These are phyloP conservation scores for Teleogryllus oceanicus DNA, from an alignment of 2,888 invertebrate species.

Conservation along the genomic window DNA sequence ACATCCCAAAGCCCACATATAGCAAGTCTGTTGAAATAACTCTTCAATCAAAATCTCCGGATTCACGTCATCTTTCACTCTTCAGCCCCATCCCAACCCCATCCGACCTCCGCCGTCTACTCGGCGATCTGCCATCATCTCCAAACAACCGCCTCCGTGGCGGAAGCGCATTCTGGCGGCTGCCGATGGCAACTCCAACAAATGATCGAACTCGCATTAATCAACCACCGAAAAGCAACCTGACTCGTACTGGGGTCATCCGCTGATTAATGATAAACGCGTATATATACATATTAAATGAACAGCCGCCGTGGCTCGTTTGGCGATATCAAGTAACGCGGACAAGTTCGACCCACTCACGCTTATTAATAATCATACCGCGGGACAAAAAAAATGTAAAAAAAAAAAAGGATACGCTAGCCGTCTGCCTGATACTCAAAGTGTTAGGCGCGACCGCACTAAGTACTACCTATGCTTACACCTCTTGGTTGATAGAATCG, in stretches of 20 bases:
- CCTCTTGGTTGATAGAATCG: neutral
- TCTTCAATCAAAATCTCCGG: no score
- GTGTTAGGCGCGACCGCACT: neutral
- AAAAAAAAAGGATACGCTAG: no score
- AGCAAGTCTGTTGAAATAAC: no score
- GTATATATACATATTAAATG: constrained; percentile 9
- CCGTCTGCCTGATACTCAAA: neutral
- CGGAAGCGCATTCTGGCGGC: neutral
- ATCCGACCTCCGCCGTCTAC: no score
- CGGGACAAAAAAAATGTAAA: neutral
- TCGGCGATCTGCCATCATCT: no score
- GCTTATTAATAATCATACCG: constrained; percentile 2
- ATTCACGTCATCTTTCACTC: no score
- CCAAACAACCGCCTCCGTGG: neutral
- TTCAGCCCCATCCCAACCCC: no score
- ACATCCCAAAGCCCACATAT: no score
- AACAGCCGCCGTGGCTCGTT: neutral
- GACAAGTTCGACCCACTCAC: neutral
- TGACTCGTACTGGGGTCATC: neutral
- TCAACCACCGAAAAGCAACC: neutral
- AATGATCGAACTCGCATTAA: constrained; percentile 9
- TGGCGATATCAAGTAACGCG: constrained; percentile 3
- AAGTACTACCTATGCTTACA: neutral
- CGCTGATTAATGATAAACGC: constrained; percentile 9
- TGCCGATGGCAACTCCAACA: neutral